These are phyloP conservation scores for Plagodis dolabraria DNA, from an alignment of 2,888 invertebrate genomes.

Conservation along the genomic window DNA sequence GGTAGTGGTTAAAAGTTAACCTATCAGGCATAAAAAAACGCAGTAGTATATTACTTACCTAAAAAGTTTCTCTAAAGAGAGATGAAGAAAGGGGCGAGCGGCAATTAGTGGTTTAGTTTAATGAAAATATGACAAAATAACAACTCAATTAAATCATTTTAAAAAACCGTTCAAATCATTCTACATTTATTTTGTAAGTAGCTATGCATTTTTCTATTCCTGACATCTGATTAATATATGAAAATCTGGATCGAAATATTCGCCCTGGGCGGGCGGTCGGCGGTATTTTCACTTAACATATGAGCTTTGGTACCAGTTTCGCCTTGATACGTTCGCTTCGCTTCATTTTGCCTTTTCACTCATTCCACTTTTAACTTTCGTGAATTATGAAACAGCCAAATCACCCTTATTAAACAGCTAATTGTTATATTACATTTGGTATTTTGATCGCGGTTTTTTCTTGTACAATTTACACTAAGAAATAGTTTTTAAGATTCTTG, in stretches of 20 bases:
- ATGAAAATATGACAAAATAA: too few species aligned
- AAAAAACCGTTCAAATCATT: too few species aligned
- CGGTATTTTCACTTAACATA: slow-evolving; percentile 3
- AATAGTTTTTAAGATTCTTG: too few species aligned
- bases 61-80: too few species aligned
- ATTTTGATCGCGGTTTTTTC: neutral
- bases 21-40: too few species aligned
- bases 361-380: slow-evolving; percentile 19
- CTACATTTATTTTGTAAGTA: neutral
- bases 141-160: too few species aligned
- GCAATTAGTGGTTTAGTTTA: too few species aligned
- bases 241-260: slow-evolving; percentile 1
- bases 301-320: slow-evolving; percentile 4
- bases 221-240: neutral
- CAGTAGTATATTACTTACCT: too few species aligned
- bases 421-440: slow-evolving; percentile 13
- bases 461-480: too few species aligned
- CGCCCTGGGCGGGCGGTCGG: neutral
- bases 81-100: too few species aligned
- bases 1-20: too few species aligned
- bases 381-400: slow-evolving; percentile 18
- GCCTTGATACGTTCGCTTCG: slow-evolving; percentile 7
- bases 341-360: slow-evolving; percentile 1
- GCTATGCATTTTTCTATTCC: neutral
- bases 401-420: slow-evolving; percentile 11